These are phyloP conservation scores for Cynoglossus semilaevis DNA, from an alignment of 2,113 vertebrate species.

Conservation along the genomic window DNA sequence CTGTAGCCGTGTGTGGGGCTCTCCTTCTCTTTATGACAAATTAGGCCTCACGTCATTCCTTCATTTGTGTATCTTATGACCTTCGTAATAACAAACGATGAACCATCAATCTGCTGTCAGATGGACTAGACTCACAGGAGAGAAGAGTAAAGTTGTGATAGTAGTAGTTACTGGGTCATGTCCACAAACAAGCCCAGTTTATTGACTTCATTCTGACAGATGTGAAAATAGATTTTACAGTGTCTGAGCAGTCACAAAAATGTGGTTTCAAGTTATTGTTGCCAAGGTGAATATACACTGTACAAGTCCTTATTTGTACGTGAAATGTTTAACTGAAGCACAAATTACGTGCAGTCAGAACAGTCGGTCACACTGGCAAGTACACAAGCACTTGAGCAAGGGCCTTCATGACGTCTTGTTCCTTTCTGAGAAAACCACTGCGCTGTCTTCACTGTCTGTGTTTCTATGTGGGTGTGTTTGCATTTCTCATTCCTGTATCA, in stretches of 20 bases:
- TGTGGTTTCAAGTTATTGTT: too few relatives aligned
- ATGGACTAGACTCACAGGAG: conserved; percentile 16
- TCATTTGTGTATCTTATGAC: conserved; percentile 28
- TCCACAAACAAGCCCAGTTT: too few relatives aligned
- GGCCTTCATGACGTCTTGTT: conserved; percentile 10
- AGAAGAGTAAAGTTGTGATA: conserved; percentile 18
- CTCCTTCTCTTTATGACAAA: conserved; percentile 6
- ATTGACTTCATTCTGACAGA: too few relatives aligned
- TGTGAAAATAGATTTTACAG: too few relatives aligned
- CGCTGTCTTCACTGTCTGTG: conserved; percentile 2
- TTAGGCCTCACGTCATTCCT: conserved; percentile 22
- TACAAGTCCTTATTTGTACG: too few relatives aligned
- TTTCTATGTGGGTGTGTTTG: conserved; percentile 34
- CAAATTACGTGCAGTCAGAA: neutral
- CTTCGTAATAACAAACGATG: conserved; percentile 18
- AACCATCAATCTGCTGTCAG: conserved; percentile 28
- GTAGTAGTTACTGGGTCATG: too few relatives aligned
- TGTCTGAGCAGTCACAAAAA: too few relatives aligned
- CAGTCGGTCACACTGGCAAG: neutral
- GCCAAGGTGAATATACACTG: too few relatives aligned
- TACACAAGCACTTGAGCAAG: neutral
- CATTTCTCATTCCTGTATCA: conserved; percentile 57
- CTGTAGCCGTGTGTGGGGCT: conserved; percentile 16
- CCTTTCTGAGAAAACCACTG: conserved; percentile 32
- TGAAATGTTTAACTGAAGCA: too few relatives aligned